Evolutionary conservation across 2,797 vertebrate genomes (phyloP).

Genomic region (Poliocrania exsul): DNA sequence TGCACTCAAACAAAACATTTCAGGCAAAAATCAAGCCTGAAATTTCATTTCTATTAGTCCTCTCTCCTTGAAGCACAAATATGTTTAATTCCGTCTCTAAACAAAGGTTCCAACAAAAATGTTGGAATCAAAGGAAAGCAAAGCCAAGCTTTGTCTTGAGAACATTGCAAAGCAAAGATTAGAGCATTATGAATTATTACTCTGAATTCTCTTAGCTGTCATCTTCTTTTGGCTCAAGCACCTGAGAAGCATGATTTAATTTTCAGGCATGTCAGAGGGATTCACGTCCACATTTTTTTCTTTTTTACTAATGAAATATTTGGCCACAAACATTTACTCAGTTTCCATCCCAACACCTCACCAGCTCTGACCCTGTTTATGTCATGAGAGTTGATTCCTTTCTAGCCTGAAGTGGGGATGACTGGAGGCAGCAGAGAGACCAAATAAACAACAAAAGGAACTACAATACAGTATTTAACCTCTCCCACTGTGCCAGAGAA

Average conservation of each 20-base stretch:
- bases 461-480: neutral
- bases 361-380: neutral
- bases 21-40: neutral
- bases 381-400: neutral
- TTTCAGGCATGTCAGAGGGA: neutral
- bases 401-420: neutral
- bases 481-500: constrained; percentile 50
- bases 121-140: neutral
- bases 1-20: neutral
- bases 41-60: neutral
- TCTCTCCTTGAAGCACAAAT: neutral
- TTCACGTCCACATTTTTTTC: neutral
- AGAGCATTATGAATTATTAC: neutral
- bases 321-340: neutral
- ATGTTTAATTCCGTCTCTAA: neutral
- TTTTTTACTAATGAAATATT: neutral
- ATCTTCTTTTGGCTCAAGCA: constrained; percentile 26
- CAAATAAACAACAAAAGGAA: constrained; percentile 38
- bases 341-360: neutral
- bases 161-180: neutral
- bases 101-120: neutral
- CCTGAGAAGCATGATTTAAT: constrained; percentile 15
- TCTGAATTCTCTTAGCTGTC: neutral
- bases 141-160: neutral
- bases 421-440: constrained; percentile 13